Base-by-base conservation (phyloP, 2,888 invertebrate genomes). In the Eurytoma adleriae region DNA sequence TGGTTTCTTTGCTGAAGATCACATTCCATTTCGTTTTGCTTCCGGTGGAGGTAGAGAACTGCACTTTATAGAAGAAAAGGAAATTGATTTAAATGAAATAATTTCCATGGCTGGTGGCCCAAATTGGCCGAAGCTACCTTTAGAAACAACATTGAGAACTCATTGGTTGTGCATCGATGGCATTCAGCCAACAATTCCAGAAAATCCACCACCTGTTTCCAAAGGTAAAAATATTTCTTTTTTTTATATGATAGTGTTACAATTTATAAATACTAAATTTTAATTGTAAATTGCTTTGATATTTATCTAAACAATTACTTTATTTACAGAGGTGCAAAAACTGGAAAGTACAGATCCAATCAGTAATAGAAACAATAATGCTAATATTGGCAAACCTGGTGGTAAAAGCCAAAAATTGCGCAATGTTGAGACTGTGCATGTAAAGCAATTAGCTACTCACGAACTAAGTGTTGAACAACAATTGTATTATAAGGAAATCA, bases 111-210 rank as follows among this genome's bases (percentile, higher is more conserved):
- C 95, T 79, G 93, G 95, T 67, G 93, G 95, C 48, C 93, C 96
- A 70, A 81, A 86, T 3, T 90, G 89, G 82, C 96, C 97, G 0
- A 98, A 98, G 92, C 93, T 98, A 57, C 99, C 99, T 0, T 91
- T 98, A 57, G 96, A 97, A 86, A 94, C 96, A 20, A 94, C 96
- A 0, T 90, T 99, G 3, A 93, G 98, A 89, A 96, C 98, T 54
- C 99, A 99, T 92, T 99, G 99, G 99, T 92, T 98, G 83, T 96
- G 95, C 89, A 98, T 99, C 80, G 98, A 99, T 89, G 99, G 99
- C 2, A 95, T 97, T 0, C 99, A 99, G 88, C 99, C 99, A 0
- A 96, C 98, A 0, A 96, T 99, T 79, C 99, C 99, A 0, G 99
- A 99, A 92, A 99, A 99, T 92, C 99, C 99, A 52, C 98, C 99